These are phyloP conservation scores for Vicugna pacos DNA, from an alignment of 2,113 vertebrate genomes.

Conservation along the genomic window DNA sequence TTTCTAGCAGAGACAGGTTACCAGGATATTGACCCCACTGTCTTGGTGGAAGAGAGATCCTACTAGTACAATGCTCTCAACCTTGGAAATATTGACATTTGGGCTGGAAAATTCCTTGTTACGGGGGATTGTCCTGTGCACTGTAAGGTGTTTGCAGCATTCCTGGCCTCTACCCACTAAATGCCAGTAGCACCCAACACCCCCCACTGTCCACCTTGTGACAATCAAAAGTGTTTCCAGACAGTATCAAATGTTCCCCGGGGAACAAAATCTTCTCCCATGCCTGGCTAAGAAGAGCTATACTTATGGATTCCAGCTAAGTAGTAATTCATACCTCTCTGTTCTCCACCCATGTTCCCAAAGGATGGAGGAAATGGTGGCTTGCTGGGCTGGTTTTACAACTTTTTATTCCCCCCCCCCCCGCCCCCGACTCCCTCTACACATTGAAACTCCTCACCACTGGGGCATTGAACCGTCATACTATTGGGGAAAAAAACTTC, in stretches of 20 bases:
- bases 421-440: neutral
- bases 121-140: neutral
- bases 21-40: neutral
- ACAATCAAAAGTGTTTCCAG: slow-evolving; percentile 17
- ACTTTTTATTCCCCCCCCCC: neutral
- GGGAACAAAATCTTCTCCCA: neutral
- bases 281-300: neutral
- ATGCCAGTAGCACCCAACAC: neutral
- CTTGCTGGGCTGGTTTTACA: neutral
- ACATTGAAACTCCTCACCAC: neutral
- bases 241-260: neutral
- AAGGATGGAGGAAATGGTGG: neutral
- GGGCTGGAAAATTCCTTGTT: slow-evolving; percentile 53
- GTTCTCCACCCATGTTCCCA: neutral
- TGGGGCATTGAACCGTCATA: neutral
- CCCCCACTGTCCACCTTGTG: neutral
- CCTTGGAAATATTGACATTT: slow-evolving; percentile 17
- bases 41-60: neutral
- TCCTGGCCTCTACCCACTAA: neutral
- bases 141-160: slow-evolving; percentile 16
- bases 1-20: neutral
- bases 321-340: neutral
- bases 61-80: neutral
- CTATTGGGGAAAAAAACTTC: neutral
- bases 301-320: neutral